Base-by-base conservation (phyloP, 2,113 vertebrate species). In the Orycteropus afer region DNA sequence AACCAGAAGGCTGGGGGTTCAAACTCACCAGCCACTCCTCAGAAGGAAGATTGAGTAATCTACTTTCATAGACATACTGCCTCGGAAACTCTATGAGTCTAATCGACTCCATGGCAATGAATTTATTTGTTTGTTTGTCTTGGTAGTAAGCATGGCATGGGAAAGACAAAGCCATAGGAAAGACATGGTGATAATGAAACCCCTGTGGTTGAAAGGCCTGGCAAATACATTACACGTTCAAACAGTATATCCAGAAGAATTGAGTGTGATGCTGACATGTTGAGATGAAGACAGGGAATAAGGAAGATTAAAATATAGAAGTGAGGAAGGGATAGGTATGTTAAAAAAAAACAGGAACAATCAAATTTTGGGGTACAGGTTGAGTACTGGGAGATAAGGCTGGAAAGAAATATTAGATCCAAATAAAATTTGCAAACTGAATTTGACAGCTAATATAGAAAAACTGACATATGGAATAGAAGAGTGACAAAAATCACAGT, bases 401-500 rank as follows among this genome's bases (percentile, higher is more conserved):
- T 77, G 9, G 12, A 79, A 86, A 87, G 76, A 69, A 49, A 11
- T 61, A 12, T 25, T 61, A 86, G 18, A 5, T 90, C 69, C 85
- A 47, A 67, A 91, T 88, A 45, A 29, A 37, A 63, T 34, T 65
- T 73, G 53, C 69, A 37, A 91, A 59, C 18, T 92, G 79, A 95
- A 89, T 91, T 83, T 29, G 0, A 29, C 42, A 84, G 10, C 34
- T 12, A 22, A 80, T 91, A 37, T 34, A 23, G 18, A 65, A 79
- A 25, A 3, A 73, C 13, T 81, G 80, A 89, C 79, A 74, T 27
- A 53, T 32, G 23, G 14, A 27, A 65, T 6, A 88, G n/a, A 47
- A n/a, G 42, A 82, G n/a, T 85, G 61, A 78, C 29, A 61, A 86
- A 92, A 90, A 76, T 69, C 69, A 76, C 8, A 89, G 45, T 92